These are phyloP conservation scores for Tanypteryx hageni DNA, from an alignment of 2,888 invertebrate genomes.

Conservation along the genomic window DNA sequence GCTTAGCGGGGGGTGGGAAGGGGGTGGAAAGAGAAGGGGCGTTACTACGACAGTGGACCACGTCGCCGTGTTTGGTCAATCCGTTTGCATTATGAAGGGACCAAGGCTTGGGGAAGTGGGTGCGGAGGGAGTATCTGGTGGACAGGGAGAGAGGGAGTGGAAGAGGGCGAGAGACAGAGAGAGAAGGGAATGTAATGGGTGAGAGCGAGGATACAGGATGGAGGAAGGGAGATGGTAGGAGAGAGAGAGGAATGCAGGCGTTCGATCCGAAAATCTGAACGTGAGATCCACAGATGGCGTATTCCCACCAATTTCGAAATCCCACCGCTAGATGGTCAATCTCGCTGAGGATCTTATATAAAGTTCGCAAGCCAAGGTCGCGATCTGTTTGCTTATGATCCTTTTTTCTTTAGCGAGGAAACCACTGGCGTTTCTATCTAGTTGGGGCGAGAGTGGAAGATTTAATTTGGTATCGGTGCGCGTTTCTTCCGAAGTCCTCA, in stretches of 20 bases:
- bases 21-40: not conserved
- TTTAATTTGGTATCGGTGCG: no score
- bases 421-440: no score
- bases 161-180: not conserved
- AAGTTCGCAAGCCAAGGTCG: not conserved
- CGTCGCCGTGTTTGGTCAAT: constrained; percentile 46
- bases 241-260: not conserved
- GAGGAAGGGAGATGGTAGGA: no score
- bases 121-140: not conserved
- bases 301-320: constrained; percentile 37
- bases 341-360: not conserved
- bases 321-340: not conserved
- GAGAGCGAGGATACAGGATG: not conserved
- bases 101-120: not conserved
- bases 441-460: no score
- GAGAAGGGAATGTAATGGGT: not conserved
- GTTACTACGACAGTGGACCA: not conserved
- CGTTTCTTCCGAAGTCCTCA: no score
- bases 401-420: no score
- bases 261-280: constrained; percentile 27
- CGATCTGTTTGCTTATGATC: not conserved
- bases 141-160: not conserved
- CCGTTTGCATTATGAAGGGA: constrained; percentile 54
- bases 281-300: constrained; percentile 30
- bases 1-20: not conserved